These are phyloP conservation scores for Catocala sponsa DNA, from an alignment of 2,888 invertebrate species.

Conservation along the genomic window DNA sequence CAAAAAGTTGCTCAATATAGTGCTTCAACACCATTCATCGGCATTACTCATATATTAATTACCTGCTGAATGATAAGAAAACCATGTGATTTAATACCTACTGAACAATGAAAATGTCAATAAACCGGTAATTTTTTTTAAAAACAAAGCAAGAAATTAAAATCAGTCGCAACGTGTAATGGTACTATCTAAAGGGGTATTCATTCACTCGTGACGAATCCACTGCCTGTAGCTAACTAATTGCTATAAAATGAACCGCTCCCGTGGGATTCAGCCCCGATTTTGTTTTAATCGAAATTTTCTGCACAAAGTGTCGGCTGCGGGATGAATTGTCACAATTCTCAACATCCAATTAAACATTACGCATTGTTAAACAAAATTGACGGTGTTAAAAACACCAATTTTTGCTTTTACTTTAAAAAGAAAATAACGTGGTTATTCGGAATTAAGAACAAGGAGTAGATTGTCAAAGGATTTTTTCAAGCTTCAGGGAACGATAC, in stretches of 20 bases:
- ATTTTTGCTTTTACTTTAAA: constrained; percentile 15
- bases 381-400: constrained; percentile 25
- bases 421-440: constrained; percentile 6
- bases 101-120: background rate
- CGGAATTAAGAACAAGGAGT: constrained; percentile 18
- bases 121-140: too few relatives aligned
- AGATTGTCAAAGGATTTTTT: constrained; percentile 25
- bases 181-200: constrained; percentile 74
- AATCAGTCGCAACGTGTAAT: constrained; percentile 53
- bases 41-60: too few relatives aligned
- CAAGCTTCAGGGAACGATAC: constrained; percentile 15
- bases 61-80: too few relatives aligned
- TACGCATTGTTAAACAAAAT: constrained; percentile 51
- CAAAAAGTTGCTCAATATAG: too few relatives aligned
- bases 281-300: constrained; percentile 83
- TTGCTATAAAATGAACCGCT: constrained; percentile 85
- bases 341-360: constrained; percentile 56
- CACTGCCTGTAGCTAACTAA: constrained; percentile 84
- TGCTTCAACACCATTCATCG: too few relatives aligned
- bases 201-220: constrained; percentile 85
- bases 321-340: constrained; percentile 58
- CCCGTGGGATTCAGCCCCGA: constrained; percentile 76
- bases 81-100: too few relatives aligned
- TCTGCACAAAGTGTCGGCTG: constrained; percentile 59
- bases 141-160: background rate